Percentiles rank a stretch among this genome's conserved stretches.
These are phyloP conservation scores for Leucophenga maculata DNA, from an alignment of 2,888 invertebrate genomes.

Conservation along the genomic window DNA sequence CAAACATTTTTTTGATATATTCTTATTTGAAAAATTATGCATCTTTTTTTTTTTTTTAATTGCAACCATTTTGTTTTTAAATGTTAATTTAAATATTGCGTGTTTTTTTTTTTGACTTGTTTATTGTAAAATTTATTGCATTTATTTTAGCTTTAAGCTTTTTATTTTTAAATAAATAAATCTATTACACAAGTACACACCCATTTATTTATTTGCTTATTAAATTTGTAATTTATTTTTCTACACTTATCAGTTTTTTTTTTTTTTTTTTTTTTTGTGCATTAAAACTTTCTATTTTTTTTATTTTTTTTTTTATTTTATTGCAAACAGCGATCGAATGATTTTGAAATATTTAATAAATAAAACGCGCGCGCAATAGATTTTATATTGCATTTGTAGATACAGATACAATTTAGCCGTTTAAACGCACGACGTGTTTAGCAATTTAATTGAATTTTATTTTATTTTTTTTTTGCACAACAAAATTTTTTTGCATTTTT, in stretches of 20 bases:
- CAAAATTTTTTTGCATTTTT: constrained; percentile 1
- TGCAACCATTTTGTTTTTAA: not conserved
- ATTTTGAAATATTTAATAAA: not conserved
- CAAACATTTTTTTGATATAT: not conserved
- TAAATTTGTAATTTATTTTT: constrained; percentile 1
- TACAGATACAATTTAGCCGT: constrained; percentile 25
- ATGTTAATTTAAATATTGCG: too few species aligned
- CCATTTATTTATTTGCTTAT: not conserved
- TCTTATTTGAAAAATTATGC: not conserved
- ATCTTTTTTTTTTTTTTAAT: not conserved
- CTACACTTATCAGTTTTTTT: not conserved
- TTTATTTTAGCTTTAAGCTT: constrained; percentile 9
- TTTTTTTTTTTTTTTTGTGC: not conserved
- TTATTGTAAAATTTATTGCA: too few species aligned
- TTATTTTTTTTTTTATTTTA: not conserved
- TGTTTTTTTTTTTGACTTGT: not conserved
- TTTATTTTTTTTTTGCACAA: constrained; percentile 41
- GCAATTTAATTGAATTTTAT: too few species aligned
- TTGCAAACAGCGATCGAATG: too few species aligned
- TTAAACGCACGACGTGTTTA: too few species aligned
- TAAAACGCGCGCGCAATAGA: constrained; percentile 36
- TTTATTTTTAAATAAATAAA: not conserved
- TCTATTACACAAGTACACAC: constrained; percentile 9
- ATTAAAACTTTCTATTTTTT: not conserved
- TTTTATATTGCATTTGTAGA: constrained; percentile 33